Percentiles rank a stretch among this genome's conserved stretches.
Conservation (phyloP, 2,888 invertebrate species). For the Cactoblastis cactorum region DNA sequence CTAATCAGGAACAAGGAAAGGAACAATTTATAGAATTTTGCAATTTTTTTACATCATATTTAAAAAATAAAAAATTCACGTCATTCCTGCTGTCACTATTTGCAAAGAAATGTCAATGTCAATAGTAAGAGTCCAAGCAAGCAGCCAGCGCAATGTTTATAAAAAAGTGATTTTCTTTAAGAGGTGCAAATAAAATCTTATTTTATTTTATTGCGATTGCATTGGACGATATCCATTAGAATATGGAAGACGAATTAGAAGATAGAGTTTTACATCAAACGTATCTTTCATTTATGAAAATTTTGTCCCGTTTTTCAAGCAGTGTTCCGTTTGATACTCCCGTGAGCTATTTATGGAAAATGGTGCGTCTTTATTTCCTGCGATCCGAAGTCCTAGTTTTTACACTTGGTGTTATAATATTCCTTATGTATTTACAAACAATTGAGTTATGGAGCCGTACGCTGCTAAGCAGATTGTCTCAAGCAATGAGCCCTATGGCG, state of each 20-base stretch:
- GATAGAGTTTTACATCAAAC: constrained; percentile 93
- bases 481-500: constrained; percentile 82
- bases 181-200: constrained; percentile 11
- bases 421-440: constrained; percentile 89
- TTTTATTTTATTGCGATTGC: constrained; percentile 17
- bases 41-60: no score
- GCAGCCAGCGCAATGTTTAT: constrained; percentile 14
- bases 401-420: constrained; percentile 83
- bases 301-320: constrained; percentile 89
- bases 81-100: no score
- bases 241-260: constrained; percentile 96
- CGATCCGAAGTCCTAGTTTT: constrained; percentile 89
- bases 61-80: no score
- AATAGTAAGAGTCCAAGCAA: neutral
- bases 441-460: constrained; percentile 90
- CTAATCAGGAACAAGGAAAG: no score
- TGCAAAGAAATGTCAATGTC: neutral
- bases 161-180: constrained; percentile 16
- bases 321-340: constrained; percentile 88
- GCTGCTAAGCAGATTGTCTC: constrained; percentile 84
- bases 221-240: constrained; percentile 32
- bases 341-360: constrained; percentile 87
- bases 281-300: constrained; percentile 91
- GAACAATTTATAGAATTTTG: no score
- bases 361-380: constrained; percentile 87